Conservation (phyloP, 2,113 vertebrate species). For the Callionymus lyra region DNA sequence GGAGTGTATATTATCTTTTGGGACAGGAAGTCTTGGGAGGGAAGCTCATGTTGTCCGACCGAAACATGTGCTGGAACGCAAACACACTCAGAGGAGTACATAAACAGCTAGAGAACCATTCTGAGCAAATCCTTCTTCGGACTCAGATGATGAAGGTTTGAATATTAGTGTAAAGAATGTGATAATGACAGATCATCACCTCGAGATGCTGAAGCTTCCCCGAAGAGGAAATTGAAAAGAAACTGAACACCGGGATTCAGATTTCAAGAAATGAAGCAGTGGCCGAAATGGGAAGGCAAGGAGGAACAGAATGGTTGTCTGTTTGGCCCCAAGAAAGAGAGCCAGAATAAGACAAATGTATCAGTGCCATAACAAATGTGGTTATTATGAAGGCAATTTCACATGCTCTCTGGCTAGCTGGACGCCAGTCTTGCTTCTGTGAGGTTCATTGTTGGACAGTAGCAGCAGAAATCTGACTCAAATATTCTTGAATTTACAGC, state of each 20-base stretch:
- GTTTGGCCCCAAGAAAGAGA: constrained; percentile 46
- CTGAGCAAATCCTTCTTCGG: constrained; percentile 12
- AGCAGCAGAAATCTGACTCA: constrained; percentile 21
- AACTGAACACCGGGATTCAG: constrained; percentile 76
- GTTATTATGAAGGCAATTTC: constrained; percentile 61
- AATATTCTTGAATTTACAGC: constrained; percentile 21
- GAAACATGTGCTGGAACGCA: constrained; percentile 21
- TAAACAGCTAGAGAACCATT: constrained; percentile 13
- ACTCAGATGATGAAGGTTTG: constrained; percentile 5
- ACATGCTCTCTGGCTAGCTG: constrained; percentile 19
- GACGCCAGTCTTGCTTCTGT: constrained; percentile 42
- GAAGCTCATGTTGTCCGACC: constrained; percentile 18
- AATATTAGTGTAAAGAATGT: constrained; percentile 5
- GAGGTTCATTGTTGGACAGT: constrained; percentile 24
- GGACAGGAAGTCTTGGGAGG: constrained; percentile 31
- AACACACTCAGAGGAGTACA: constrained; percentile 22
- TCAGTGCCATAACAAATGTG: constrained; percentile 69
- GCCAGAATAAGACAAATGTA: constrained; percentile 67
- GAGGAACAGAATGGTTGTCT: constrained; percentile 76
- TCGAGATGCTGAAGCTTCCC: constrained; percentile 53
- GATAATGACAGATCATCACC: too few relatives aligned
- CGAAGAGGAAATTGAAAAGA: constrained; percentile 84
- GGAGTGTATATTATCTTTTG: constrained; percentile 49
- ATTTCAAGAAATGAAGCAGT: constrained; percentile 84
- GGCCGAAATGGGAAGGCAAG: constrained; percentile 73